phyloP scores from a whole-genome alignment of 30 jellyfish, hydroid and myxozoan species.

The Chrysaora quinquecirrha region DNA sequence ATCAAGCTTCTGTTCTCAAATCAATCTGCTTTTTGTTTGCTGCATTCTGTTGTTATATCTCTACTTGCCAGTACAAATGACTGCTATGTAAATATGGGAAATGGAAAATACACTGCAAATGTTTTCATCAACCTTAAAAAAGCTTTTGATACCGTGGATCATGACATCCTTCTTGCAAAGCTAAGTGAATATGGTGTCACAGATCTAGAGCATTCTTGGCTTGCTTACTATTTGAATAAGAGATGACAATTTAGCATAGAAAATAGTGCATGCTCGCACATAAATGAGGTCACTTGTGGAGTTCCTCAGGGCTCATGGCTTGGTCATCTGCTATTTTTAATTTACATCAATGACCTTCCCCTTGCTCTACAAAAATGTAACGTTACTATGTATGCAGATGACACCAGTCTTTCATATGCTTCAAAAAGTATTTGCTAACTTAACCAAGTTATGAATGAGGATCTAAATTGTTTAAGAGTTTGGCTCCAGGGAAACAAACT shows the following conservation, averaged over 20 bases:
- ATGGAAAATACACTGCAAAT: not conserved
- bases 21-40: constrained; percentile 1
- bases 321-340: constrained; percentile 53
- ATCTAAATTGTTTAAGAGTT: not conserved
- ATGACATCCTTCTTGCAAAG: constrained; percentile 18
- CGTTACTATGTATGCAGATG: constrained; percentile 52
- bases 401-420: constrained; percentile 19
- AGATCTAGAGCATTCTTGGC: constrained; percentile 6
- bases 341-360: constrained; percentile 42
- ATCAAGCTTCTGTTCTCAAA: not conserved
- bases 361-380: constrained; percentile 30
- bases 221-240: constrained; percentile 7
- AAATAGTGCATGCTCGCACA: constrained; percentile 16
- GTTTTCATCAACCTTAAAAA: not conserved
- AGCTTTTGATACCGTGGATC: constrained; percentile 11
- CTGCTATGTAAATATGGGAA: not conserved
- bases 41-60: constrained; percentile 18
- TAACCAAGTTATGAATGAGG: not conserved
- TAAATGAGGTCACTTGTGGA: constrained; percentile 43
- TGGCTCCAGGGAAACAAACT: constrained; percentile 12
- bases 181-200: constrained; percentile 14
- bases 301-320: constrained; percentile 59
- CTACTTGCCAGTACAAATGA: constrained; percentile 11
- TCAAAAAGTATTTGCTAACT: not conserved
- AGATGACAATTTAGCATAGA: constrained; percentile 2